phyloP scores from a whole-genome alignment of 2,888 invertebrate genomes.

The Fragum whitleyi region DNA sequence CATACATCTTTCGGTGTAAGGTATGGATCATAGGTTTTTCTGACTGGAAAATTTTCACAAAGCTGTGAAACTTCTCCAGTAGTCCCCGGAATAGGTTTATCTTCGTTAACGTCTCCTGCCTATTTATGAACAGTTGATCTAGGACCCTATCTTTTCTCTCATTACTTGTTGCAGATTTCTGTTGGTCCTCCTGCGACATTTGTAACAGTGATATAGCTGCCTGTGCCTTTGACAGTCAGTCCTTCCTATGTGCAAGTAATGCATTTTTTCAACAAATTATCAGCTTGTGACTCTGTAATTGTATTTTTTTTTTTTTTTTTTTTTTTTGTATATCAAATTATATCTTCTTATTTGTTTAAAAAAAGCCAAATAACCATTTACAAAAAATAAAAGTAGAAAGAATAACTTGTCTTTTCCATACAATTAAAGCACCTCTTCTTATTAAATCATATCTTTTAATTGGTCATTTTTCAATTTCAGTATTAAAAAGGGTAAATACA shows the following conservation, averaged over 20 bases:
- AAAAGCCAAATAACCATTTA: neutral
- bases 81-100: conserved; percentile 24
- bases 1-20: neutral
- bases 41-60: conserved; percentile 24
- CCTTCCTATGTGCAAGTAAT: conserved; percentile 3
- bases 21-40: conserved; percentile 20
- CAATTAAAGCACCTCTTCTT: no score
- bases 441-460: no score
- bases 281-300: no score
- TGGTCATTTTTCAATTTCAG: no score
- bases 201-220: conserved; percentile 19
- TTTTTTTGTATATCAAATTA: no score
- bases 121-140: neutral
- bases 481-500: no score
- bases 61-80: conserved; percentile 4
- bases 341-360: neutral
- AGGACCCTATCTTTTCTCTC: conserved; percentile 22
- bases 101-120: neutral
- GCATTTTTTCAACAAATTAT: neutral
- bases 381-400: neutral
- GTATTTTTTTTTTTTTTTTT: no score
- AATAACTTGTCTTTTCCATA: no score
- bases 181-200: conserved; percentile 10
- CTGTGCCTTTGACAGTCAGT: no score
- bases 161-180: conserved; percentile 1